Evolutionary conservation across 2,888 invertebrate species (phyloP), one percentile per base, ranked within the genome.

Genomic region (Orthosia gothica): DNA sequence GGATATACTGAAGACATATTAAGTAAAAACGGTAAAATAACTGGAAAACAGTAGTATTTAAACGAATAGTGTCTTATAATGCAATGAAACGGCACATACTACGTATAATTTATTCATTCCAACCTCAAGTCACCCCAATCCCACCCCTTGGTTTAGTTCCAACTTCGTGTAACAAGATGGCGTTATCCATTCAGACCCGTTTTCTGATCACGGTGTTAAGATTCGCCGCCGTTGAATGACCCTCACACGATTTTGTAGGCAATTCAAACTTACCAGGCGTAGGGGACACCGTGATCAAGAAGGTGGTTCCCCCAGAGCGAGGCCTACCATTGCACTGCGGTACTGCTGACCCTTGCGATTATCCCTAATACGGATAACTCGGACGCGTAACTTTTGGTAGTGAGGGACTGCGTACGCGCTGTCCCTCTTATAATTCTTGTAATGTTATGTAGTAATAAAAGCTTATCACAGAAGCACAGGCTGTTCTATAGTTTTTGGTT

Each of bases 361-460:
- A 69, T 70, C 69, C 61, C 61, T 76, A 75, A 75, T 75, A 61
- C n/a, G 66, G 45, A 54, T 75, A 75, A 75, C 49, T 76, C 78
- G 77, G 78, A 76, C 69, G 78, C 47, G 59, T 59, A 23, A 70
- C 78, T 76, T 76, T 78, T 76, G 78, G 11, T 76, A 70, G 64
- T 70, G 76, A 76, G 45, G 59, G 79, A 77, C 64, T 77, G 78
- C 70, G 78, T 76, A 0, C 69, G 77, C 78, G 76, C 76, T 54
- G 52, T 20, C 54, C 59, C 40, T 70, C 54, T 74, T 32, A 20
- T 62, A 13, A 9, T n/a, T 12, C 3, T 52, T 52, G 3, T 3
- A n/a, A 52, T 12, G 3, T 52, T 20, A 12, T 52, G 12, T 9
- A 32, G 32, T 32, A 32, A 32, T 0, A 45, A 18, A 16, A 32